These are phyloP conservation scores for Meghimatium bilineatum DNA, from an alignment of 2,888 invertebrate genomes.

Conservation along the genomic window DNA sequence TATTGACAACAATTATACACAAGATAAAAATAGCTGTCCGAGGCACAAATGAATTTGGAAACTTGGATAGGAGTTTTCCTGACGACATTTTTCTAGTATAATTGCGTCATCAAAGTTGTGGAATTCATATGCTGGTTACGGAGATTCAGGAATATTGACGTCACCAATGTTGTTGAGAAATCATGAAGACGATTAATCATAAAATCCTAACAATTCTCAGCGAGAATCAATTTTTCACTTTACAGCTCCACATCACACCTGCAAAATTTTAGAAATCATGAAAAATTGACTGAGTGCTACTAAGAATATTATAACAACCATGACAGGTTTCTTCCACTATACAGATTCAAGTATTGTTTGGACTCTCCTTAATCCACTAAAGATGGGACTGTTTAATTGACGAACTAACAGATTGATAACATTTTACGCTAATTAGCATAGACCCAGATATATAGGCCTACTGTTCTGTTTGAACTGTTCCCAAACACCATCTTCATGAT, in stretches of 20 bases:
- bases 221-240: background rate
- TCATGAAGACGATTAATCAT: background rate
- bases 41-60: background rate
- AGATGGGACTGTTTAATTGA: no score
- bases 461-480: background rate
- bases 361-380: no score
- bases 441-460: background rate
- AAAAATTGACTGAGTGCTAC: no score
- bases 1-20: background rate
- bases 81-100: background rate
- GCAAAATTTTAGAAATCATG: background rate
- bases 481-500: background rate
- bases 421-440: background rate
- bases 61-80: background rate
- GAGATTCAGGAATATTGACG: background rate
- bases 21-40: background rate
- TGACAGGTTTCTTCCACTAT: no score
- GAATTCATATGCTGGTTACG: no score
- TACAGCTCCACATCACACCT: background rate
- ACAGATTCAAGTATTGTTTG: no score
- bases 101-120: background rate
- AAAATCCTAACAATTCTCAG: background rate
- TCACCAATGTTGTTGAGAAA: background rate
- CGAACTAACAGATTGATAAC: no score
- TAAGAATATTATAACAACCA: no score